phyloP scores from a whole-genome alignment of 2,797 vertebrate genomes.

The Balearica regulorum region DNA sequence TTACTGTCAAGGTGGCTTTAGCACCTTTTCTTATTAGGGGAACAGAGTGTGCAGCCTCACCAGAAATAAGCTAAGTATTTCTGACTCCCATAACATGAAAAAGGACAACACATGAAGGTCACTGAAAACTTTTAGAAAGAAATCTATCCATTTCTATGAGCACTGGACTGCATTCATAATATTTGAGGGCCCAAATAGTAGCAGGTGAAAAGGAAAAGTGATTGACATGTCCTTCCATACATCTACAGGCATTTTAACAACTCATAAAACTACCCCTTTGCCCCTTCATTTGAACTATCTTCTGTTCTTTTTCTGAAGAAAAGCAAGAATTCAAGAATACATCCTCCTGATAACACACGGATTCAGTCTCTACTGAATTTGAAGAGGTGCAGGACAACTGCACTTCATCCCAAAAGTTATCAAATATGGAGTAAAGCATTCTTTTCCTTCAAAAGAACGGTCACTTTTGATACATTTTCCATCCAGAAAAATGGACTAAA shows the following conservation, averaged over 20 bases:
- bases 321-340: neutral
- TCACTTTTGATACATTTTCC: neutral
- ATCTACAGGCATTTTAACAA: neutral
- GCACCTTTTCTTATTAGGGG: neutral
- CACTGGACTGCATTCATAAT: neutral
- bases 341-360: neutral
- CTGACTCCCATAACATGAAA: neutral
- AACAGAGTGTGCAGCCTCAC: neutral
- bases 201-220: neutral
- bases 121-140: neutral
- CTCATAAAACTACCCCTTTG: neutral
- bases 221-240: neutral
- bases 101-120: neutral
- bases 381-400: neutral
- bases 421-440: neutral
- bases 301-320: neutral
- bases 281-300: neutral
- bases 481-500: neutral
- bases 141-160: neutral
- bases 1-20: neutral
- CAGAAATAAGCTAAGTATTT: neutral
- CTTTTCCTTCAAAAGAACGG: neutral
- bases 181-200: neutral
- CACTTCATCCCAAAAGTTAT: neutral
- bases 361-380: neutral